Evolutionary conservation across 2,113 vertebrate species (phyloP).

Genomic region (Vanacampus margaritifer): DNA sequence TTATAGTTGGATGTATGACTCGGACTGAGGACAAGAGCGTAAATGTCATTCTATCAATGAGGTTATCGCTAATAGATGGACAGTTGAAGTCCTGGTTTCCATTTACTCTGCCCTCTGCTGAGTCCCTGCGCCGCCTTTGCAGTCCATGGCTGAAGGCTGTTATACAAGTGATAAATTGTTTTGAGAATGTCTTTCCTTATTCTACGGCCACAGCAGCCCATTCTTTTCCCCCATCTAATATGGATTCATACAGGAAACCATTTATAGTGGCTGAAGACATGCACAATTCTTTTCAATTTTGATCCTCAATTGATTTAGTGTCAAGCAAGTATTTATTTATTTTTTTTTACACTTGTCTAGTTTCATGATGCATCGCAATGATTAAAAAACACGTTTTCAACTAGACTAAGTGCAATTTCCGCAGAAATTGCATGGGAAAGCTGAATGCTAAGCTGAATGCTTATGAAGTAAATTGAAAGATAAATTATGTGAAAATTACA

Average conservation of each 20-base stretch:
- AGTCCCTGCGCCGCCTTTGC: conserved; percentile 16
- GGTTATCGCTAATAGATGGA: conserved; percentile 58
- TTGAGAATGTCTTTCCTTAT: not conserved
- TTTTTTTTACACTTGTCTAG: not conserved
- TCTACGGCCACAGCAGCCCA: not conserved
- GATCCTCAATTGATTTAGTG: not conserved
- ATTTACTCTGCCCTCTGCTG: conserved; percentile 40
- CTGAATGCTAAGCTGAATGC: too few species aligned
- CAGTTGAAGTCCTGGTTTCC: conserved; percentile 50
- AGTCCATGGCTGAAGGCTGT: conserved; percentile 25
- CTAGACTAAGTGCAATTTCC: too few species aligned
- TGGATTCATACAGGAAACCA: conserved; percentile 1
- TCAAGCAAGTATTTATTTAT: not conserved
- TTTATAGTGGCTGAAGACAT: not conserved
- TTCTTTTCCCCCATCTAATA: not conserved
- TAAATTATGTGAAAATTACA: too few species aligned
- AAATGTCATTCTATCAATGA: conserved; percentile 59
- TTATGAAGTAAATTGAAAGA: too few species aligned
- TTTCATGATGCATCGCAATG: too few species aligned
- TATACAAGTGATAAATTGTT: conserved; percentile 25
- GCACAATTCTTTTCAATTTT: not conserved
- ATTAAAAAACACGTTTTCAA: too few species aligned
- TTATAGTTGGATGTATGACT: conserved; percentile 52
- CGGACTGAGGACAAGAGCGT: conserved; percentile 38
- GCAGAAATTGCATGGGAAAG: too few species aligned